Evolutionary conservation across 30 jellyfish, hydroid and myxozoan genomes (phyloP), one percentile per base, ranked within the genome.

Genomic region (Hydractinia echinata): DNA sequence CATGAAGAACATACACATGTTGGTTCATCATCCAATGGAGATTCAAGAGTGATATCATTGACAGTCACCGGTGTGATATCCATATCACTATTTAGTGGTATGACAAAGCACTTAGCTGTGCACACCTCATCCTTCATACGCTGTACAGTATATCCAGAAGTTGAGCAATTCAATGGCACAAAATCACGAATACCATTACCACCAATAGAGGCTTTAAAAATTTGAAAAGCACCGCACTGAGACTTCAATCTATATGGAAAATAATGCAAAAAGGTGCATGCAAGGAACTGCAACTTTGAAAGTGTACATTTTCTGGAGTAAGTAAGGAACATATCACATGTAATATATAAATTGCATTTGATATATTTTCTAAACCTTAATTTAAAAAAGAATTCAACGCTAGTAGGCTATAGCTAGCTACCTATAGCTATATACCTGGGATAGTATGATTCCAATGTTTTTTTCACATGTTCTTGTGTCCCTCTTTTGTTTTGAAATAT

Each of bases 231-330:
- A 14, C 80, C 80, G 48, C 48, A 18, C 48, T 70, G 80, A 6
- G 80, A 70, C 58, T 70, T 70, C 21, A 70, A 5, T 70, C 80
- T n/a, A n/a, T n/a, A n/a, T 70, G 80, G 48, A 70, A 70, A 5
- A 67, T 9, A 8, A 67, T 9, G n/a, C n/a, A 56, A 5, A 39
- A 62, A 10, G 50, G 10, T 50, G 16, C 16, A 39, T 62, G 30
- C 30, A 62, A 62, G 4, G 16, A 50, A 62, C 73, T 6, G 73
- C 16, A 5, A 15, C 16, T 39, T 39, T 62, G 73, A 6, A 15
- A 62, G 16, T 56, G n/a, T 56, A n/a, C 10, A 10, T 9, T 56
- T 56, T 56, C 10, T 56, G 10, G n/a, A 56, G 68, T 56, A 56
- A n/a, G 10, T 9, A 9, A 56, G n/a, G n/a, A 56, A 56, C 68